These are phyloP conservation scores for Pyrgus malvae DNA, from an alignment of 2,888 invertebrate species.

Conservation along the genomic window DNA sequence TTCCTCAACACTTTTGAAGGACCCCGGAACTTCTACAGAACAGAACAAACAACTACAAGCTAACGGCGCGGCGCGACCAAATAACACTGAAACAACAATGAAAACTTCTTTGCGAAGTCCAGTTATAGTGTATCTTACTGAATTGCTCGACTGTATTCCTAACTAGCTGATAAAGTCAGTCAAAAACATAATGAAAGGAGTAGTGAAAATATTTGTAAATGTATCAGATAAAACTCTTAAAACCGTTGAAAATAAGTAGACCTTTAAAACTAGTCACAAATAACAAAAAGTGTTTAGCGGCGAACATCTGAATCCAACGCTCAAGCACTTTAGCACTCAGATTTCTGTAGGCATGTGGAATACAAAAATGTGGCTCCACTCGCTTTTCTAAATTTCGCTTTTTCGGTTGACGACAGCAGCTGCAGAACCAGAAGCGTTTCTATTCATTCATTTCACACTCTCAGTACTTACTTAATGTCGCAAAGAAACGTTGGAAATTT, in stretches of 20 bases:
- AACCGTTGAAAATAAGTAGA: background rate
- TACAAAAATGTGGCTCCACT: conserved; percentile 4
- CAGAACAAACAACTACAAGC: no score
- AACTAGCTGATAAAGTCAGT: no score
- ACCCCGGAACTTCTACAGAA: no score
- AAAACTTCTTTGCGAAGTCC: no score
- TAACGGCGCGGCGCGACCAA: no score
- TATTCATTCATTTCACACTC: background rate
- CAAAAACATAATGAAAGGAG: no score
- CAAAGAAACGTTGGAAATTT: background rate
- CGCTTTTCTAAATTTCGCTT: background rate
- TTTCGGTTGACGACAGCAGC: background rate
- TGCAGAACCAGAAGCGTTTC: background rate
- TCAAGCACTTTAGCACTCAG: background rate
- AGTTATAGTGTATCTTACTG: no score
- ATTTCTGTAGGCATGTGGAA: background rate
- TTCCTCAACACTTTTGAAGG: no score
- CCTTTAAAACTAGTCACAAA: no score
- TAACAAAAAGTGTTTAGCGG: background rate
- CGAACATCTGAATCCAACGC: background rate
- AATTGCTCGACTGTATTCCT: no score
- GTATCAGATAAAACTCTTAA: background rate
- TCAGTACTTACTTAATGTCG: background rate
- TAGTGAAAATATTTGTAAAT: no score
- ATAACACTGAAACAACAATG: no score